Base-by-base conservation (phyloP, 2,113 vertebrate species). In the Halcyon senegalensis region DNA sequence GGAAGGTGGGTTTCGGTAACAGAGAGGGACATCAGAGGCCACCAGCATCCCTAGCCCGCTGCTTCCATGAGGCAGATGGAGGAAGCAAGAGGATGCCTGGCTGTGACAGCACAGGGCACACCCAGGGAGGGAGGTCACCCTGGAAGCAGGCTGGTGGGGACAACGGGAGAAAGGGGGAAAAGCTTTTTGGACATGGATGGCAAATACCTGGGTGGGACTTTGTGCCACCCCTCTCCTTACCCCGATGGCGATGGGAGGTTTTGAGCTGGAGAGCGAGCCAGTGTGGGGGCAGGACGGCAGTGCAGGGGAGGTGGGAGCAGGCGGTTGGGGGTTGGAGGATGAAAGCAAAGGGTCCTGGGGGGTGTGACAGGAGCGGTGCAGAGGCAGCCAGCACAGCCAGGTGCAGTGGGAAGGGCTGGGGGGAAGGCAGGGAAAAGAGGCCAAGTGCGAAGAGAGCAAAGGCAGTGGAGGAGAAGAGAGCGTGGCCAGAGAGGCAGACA, bases 381-480 rank as follows among this genome's bases (percentile, higher is more conserved):
- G 80, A 91, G n/a, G 89, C 93, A 95, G 89, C 86, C 94, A 91
- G 89, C 93, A 43, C 19, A 93, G 80, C 96, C 96, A 95, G 96
- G 96, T 96, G 96, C 95, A 84, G 82, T 1, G 33, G 69, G 84
- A 96, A 93, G 77, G 69, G 91, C 84, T 93, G 84, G 66, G 80
- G 86, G 87, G 48, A 84, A 92, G 84, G 80, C 87, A 82, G 66
- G 53, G 89, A 91, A 96, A 95, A 95, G 94, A 95, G 81, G 95
- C 95, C 95, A 96, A 97, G 89, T 48, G 94, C 94, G 94, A 97
- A 95, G 91, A 96, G 95, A 97, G 94, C 93, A 97, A 97, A 96
- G 91, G 93, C 91, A 87, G 89, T 1, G 0, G 70, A 95, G 93
- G 87, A 93, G 87, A 95, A 96, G 93, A 92, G 53, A 96, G 78